phyloP scores from a whole-genome alignment of 2,888 invertebrate species.

The Oxytorus armatus region DNA sequence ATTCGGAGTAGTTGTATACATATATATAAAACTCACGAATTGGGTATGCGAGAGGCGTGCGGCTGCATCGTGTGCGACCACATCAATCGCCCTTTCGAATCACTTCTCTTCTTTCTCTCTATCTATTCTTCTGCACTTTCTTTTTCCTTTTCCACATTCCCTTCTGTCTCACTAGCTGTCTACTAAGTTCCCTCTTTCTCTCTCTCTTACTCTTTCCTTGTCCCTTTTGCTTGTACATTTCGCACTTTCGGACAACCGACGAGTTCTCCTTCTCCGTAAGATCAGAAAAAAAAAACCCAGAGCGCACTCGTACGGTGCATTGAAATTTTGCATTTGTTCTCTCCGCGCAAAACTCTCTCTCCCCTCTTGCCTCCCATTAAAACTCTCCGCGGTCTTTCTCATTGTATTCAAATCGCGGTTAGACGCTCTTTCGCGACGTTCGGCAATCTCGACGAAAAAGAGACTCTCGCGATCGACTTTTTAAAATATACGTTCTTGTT shows the following conservation, averaged over 20 bases:
- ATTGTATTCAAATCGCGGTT: constrained; percentile 82
- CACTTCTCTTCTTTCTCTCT: constrained; percentile 67
- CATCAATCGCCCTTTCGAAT: constrained; percentile 82
- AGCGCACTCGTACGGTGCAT: constrained; percentile 2
- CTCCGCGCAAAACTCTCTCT: constrained; percentile 29
- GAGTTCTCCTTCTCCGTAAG: constrained; percentile 46
- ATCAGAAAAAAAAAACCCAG: constrained; percentile 20
- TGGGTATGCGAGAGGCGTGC: constrained; percentile 80
- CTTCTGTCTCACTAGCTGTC: constrained; percentile 62
- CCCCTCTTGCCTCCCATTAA: constrained; percentile 75
- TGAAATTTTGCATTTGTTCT: constrained; percentile 31
- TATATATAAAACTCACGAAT: constrained; percentile 66
- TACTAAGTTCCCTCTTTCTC: constrained; percentile 34
- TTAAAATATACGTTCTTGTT: too few relatives aligned
- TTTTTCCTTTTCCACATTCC: constrained; percentile 59
- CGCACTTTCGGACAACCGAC: constrained; percentile 77
- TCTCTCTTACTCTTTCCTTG: constrained; percentile 45
- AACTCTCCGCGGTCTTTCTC: constrained; percentile 67
- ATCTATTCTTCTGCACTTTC: constrained; percentile 56
- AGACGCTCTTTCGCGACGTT: constrained; percentile 39
- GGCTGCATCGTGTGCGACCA: constrained; percentile 83
- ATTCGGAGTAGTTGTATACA: background rate
- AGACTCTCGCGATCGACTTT: constrained; percentile 21
- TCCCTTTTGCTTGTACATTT: constrained; percentile 80
- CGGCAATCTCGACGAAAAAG: constrained; percentile 38